phyloP scores from a whole-genome alignment of 2,113 vertebrate genomes.

The Corythoichthys intestinalis region DNA sequence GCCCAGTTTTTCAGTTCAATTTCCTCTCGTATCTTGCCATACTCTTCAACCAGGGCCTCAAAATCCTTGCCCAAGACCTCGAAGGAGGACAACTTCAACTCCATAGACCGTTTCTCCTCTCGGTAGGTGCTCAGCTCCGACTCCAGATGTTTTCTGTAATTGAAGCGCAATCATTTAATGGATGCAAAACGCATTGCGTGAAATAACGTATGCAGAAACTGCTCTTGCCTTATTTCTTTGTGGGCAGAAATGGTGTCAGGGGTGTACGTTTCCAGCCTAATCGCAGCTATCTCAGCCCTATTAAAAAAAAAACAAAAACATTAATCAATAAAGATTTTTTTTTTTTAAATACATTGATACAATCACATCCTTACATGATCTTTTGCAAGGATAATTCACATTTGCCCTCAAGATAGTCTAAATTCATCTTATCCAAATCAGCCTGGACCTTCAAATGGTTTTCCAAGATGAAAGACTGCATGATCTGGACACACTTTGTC shows the following conservation, averaged over 20 bases:
- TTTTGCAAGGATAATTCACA: constrained; percentile 80
- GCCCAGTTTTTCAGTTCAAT: constrained; percentile 73
- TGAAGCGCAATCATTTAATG: not conserved
- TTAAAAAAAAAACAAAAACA: not conserved
- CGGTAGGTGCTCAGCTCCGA: constrained; percentile 49
- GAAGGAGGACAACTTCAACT: constrained; percentile 68
- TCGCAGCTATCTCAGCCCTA: constrained; percentile 79
- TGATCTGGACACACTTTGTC: constrained; percentile 73
- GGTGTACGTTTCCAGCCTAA: constrained; percentile 80
- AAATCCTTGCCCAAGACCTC: constrained; percentile 74
- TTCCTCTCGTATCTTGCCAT: constrained; percentile 62
- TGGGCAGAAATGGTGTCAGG: constrained; percentile 77
- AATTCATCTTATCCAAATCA: constrained; percentile 75
- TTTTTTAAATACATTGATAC: not conserved
- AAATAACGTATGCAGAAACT: not conserved
- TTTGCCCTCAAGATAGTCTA: constrained; percentile 82
- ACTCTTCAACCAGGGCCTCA: constrained; percentile 68
- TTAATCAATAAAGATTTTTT: too few species aligned
- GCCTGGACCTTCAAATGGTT: constrained; percentile 77
- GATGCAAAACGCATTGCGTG: not conserved
- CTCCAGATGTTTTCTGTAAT: constrained; percentile 63
- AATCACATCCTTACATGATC: constrained; percentile 70
- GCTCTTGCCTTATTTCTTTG: constrained; percentile 74
- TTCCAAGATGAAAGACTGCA: constrained; percentile 77
- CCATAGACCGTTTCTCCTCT: constrained; percentile 60